Percentiles rank a stretch among this genome's conserved stretches.
These are phyloP conservation scores for Phyllotreta cruciferae DNA, from an alignment of 2,888 invertebrate genomes.

Conservation along the genomic window DNA sequence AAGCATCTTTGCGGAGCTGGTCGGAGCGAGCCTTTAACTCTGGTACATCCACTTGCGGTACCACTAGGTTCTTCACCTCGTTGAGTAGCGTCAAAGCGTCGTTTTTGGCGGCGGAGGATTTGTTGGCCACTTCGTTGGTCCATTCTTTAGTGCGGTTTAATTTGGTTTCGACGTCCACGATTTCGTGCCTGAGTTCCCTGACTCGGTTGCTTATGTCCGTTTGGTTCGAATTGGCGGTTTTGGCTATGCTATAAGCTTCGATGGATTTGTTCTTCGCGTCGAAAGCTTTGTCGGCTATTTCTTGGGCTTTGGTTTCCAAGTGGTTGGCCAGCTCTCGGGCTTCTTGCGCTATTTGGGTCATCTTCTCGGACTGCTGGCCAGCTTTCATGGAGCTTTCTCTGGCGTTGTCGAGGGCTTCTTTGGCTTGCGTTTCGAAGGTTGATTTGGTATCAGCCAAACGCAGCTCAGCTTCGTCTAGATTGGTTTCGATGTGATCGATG, in stretches of 20 bases:
- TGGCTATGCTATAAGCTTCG: conserved; percentile 81
- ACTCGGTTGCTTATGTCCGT: conserved; percentile 69
- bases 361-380: conserved; percentile 90
- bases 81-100: conserved; percentile 82
- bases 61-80: conserved; percentile 77
- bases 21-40: conserved; percentile 74
- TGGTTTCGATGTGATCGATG: conserved; percentile 39
- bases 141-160: conserved; percentile 73
- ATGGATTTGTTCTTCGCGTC: conserved; percentile 84
- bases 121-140: conserved; percentile 76
- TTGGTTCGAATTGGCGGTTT: conserved; percentile 62
- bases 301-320: conserved; percentile 78
- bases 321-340: conserved; percentile 84
- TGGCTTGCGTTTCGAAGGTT: conserved; percentile 84
- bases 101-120: conserved; percentile 76
- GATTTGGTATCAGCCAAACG: conserved; percentile 50
- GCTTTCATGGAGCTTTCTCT: conserved; percentile 80
- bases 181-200: conserved; percentile 69
- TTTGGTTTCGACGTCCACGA: conserved; percentile 73
- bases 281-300: conserved; percentile 77
- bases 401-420: conserved; percentile 80
- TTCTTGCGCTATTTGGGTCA: conserved; percentile 90
- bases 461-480: conserved; percentile 59
- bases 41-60: conserved; percentile 81
- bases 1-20: conserved; percentile 73